phyloP scores from a whole-genome alignment of 1,140 invertebrate genomes.

The Radopholus similis region DNA sequence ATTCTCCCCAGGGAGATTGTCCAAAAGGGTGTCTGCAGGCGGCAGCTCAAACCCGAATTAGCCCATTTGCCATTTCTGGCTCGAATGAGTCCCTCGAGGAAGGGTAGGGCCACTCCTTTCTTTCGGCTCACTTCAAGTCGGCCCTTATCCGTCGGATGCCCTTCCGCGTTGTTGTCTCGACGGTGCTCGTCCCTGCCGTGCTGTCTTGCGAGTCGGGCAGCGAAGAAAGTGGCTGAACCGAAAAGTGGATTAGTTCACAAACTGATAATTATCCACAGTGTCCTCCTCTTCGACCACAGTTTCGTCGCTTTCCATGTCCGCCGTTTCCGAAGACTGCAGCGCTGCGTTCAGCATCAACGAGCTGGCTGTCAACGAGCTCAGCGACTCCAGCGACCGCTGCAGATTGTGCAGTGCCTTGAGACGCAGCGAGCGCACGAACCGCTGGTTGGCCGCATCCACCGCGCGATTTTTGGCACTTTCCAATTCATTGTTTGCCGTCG shows the following conservation, averaged over 20 bases:
- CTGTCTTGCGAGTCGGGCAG: neutral
- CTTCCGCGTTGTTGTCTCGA: neutral
- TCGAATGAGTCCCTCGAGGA: neutral
- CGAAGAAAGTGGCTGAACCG: neutral
- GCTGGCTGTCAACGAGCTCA: slow-evolving; percentile 8
- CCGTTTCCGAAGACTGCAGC: neutral
- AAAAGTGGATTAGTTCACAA: neutral
- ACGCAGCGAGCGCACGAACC: neutral
- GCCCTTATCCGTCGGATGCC: slow-evolving; percentile 1
- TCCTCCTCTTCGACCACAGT: neutral
- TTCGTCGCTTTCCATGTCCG: neutral
- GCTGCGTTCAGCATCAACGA: slow-evolving; percentile 17
- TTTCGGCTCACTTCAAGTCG: slow-evolving; percentile 16
- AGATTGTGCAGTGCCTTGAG: neutral
- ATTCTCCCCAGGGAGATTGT: neutral
- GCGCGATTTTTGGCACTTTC: no score
- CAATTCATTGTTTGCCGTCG: slow-evolving; percentile 1
- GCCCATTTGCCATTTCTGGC: neutral
- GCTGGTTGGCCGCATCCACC: neutral
- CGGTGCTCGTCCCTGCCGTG: no score
- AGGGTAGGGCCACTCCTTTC: no score
- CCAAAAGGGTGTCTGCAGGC: neutral
- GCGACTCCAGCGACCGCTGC: slow-evolving; percentile 1
- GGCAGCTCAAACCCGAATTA: neutral
- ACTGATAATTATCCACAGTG: neutral